Conservation (phyloP, 1,140 invertebrate genomes). For the Antheraea pernyi region DNA sequence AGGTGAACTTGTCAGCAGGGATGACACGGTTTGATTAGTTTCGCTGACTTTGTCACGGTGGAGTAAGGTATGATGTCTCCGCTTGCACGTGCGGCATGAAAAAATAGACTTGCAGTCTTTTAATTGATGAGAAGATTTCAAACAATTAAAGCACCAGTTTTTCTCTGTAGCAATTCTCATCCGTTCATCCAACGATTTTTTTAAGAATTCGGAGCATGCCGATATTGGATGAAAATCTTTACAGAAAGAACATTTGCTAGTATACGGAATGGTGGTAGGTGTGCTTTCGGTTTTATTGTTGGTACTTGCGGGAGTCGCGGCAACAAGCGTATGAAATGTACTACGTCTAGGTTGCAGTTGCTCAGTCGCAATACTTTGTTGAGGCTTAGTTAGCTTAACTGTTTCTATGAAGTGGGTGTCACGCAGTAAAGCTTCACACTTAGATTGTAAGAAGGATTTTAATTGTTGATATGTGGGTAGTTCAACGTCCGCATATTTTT, state of each 20-base stretch:
- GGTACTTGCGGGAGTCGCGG: not conserved
- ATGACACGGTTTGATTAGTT: not conserved
- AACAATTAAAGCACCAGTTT: conserved; percentile 31
- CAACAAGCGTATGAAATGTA: not conserved
- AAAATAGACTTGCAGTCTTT: conserved; percentile 29
- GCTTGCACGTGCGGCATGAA: conserved; percentile 26
- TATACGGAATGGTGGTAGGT: too few species aligned
- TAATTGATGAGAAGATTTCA: conserved; percentile 30
- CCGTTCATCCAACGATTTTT: conserved; percentile 31
- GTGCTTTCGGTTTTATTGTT: too few species aligned
- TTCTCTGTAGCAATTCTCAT: conserved; percentile 21
- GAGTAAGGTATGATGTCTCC: not conserved
- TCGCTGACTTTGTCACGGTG: not conserved
- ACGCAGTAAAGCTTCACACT: not conserved
- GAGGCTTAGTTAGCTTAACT: not conserved
- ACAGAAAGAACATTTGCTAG: not conserved
- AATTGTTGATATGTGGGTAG: not conserved
- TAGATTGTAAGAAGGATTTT: not conserved
- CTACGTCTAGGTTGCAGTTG: not conserved
- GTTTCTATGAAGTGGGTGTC: not conserved
- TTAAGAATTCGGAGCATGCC: conserved; percentile 22
- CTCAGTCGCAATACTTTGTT: too few species aligned
- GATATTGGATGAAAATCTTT: not conserved
- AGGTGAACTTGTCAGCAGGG: not conserved
- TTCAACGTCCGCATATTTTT: conserved; percentile 5